These are phyloP conservation scores for Megastigmus dorsalis DNA, from an alignment of 2,888 invertebrate species.

Conservation along the genomic window DNA sequence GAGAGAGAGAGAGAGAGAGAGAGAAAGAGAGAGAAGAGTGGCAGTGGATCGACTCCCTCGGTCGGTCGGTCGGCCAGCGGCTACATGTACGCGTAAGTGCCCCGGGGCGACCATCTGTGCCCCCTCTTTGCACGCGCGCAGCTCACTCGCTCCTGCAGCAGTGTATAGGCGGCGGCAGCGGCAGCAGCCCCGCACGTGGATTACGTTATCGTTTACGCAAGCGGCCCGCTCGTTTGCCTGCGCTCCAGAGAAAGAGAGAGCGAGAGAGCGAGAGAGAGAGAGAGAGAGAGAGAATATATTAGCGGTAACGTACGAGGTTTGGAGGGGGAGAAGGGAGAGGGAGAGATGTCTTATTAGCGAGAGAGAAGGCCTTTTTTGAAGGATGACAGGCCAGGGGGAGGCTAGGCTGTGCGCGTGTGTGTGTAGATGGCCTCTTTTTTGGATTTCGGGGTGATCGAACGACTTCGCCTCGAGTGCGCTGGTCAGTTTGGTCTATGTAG, in stretches of 20 bases:
- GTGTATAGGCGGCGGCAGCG: constrained; percentile 21
- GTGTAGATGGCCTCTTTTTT: background rate
- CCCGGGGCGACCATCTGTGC: constrained; percentile 74
- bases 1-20: too few relatives aligned
- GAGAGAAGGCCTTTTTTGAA: background rate
- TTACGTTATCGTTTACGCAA: constrained; percentile 71
- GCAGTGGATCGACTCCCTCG: too few relatives aligned
- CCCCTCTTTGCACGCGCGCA: too few relatives aligned
- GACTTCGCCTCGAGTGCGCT: too few relatives aligned
- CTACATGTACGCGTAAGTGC: constrained; percentile 72
- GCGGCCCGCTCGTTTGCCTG: too few relatives aligned
- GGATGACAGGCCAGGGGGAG: too few relatives aligned
- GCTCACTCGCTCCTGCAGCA: constrained; percentile 62
- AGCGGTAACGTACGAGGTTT: constrained; percentile 25
- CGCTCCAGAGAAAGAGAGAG: too few relatives aligned
- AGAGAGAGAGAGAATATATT: constrained; percentile 42
- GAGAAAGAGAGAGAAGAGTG: too few relatives aligned
- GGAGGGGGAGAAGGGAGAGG: background rate
- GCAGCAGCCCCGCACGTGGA: constrained; percentile 66
- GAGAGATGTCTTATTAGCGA: constrained; percentile 37
- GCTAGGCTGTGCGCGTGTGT: background rate
- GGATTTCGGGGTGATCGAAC: background rate
- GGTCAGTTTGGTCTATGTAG: too few relatives aligned
- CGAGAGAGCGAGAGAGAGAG: too few relatives aligned
- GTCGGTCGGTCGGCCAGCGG: too few relatives aligned